Evolutionary conservation across 2,888 invertebrate genomes (phyloP), one percentile per base, ranked within the genome.

Genomic region (Amphipoea lucens): DNA sequence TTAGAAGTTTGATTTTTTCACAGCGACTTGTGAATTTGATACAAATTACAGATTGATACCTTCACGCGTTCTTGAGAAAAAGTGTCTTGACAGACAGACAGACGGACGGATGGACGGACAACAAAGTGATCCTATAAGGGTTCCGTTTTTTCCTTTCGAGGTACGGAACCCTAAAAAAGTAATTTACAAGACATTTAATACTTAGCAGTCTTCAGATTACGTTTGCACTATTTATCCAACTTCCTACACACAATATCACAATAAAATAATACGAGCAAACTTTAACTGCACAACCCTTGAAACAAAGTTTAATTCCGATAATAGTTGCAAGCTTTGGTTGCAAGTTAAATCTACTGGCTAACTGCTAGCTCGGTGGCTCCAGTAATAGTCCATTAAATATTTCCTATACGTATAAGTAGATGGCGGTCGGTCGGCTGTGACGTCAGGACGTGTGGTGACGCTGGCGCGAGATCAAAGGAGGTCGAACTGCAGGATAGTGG

Each of bases 381-480:
- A 20, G 40, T 81, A 76, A 83, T 83, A 66, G 75, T 80, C 40
- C 72, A 73, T 70, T 85, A 76, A 72, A 81, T 65, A 66, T 14
- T 85, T 54, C 63, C 40, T 69, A 79, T 73, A 85, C 70, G 70
- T 76, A 74, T 36, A n/a, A n/a, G n/a, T n/a, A n/a, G 69, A 66
- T 42, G 69, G 68, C 40, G 66, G 45, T 42, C 2, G n/a, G 65
- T 17, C 12, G 40, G 17, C 40, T 51, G 63, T 76, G 75, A 42
- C 42, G 66, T 79, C 71, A 79, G 12, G 7, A 51, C 29, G 62
- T 79, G 48, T 57, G 57, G 29, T 45, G 12, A 36, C 9, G n/a
- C 12, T 42, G 36, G 40, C 23, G 6, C 9, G n/a, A 11, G 11
- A 9, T 54, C 12, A 20, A 45, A 65, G n/a, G 4, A 72, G 2